Evolutionary conservation across 2,888 invertebrate genomes (phyloP).

Genomic region (Conus canariensis): DNA sequence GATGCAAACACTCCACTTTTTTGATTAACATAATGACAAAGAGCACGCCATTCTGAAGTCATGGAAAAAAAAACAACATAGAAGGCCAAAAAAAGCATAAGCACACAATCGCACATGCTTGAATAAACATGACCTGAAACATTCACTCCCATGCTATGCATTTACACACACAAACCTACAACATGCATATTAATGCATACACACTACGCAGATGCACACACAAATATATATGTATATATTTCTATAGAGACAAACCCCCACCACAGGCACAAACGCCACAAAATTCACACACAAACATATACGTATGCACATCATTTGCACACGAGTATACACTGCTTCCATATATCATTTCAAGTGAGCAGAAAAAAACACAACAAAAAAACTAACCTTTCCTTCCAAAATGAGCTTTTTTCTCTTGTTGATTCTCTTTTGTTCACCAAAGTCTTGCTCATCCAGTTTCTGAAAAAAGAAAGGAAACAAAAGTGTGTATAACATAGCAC

Average conservation of each 20-base stretch:
- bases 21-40: no score
- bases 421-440: conserved; percentile 91
- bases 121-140: not conserved
- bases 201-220: no score
- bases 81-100: not conserved
- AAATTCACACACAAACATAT: no score
- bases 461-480: conserved; percentile 35
- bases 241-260: no score
- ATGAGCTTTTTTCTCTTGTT: conserved; percentile 93
- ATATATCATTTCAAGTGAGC: not conserved
- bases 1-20: no score
- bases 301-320: no score
- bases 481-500: not conserved
- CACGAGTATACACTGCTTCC: not conserved
- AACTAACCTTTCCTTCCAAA: conserved; percentile 82
- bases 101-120: not conserved
- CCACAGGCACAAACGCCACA: no score
- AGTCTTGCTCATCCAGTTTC: conserved; percentile 91
- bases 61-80: not conserved
- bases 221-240: no score
- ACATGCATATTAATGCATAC: not conserved
- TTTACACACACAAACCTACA: not conserved
- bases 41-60: no score
- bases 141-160: not conserved
- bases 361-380: not conserved